Conservation (phyloP, 2,113 vertebrate species). For the Xiphorhynchus elegans region DNA sequence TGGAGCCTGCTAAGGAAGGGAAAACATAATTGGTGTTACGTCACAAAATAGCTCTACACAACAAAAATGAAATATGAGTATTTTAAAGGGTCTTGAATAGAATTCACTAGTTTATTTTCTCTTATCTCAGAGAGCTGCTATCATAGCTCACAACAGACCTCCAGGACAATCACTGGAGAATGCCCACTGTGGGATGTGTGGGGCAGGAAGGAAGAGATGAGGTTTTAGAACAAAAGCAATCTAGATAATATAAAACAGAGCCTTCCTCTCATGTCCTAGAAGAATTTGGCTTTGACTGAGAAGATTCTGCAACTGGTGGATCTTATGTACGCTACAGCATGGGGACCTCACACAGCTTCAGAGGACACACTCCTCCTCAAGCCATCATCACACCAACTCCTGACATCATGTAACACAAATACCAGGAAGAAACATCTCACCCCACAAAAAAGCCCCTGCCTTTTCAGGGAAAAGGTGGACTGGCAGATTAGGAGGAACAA, state of each 20-base stretch:
- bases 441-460: background rate
- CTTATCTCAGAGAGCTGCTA: background rate
- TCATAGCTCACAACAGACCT: background rate
- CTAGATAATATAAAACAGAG: background rate
- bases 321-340: fast-evolving
- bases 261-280: background rate
- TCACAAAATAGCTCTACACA: background rate
- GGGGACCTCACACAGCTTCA: background rate
- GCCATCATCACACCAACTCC: background rate
- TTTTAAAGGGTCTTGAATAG: background rate
- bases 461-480: background rate
- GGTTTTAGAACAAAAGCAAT: background rate
- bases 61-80: background rate
- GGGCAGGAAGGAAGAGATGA: fast-evolving
- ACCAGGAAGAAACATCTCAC: background rate
- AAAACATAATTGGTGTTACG: background rate
- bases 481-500: background rate
- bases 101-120: background rate
- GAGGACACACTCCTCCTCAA: background rate
- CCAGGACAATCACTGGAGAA: background rate
- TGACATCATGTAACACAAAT: fast-evolving
- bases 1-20: background rate
- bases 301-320: background rate
- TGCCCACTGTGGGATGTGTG: fast-evolving
- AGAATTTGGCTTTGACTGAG: fast-evolving